Evolutionary conservation across 2,888 invertebrate species (phyloP).

Genomic region (Euproctis similis): DNA sequence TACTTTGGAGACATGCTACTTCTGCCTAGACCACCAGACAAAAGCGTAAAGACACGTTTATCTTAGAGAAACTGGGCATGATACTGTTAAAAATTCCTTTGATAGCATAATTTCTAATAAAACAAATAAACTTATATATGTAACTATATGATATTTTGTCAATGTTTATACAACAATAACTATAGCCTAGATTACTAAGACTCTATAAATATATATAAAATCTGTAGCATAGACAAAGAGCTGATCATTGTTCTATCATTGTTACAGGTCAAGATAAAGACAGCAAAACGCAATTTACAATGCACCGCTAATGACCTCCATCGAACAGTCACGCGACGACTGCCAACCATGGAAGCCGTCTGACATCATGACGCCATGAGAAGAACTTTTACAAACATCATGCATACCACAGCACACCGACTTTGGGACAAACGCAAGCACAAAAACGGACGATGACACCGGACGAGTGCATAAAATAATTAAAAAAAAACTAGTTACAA

Average conservation of each 20-base stretch:
- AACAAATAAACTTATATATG: too few relatives aligned
- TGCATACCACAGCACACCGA: constrained; percentile 57
- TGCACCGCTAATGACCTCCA: constrained; percentile 29
- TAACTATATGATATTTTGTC: too few relatives aligned
- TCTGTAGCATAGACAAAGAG: too few relatives aligned
- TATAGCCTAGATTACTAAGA: too few relatives aligned
- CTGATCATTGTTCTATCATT: constrained; percentile 33
- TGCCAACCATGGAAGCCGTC: constrained; percentile 23
- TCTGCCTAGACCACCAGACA: too few relatives aligned
- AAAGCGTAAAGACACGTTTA: too few relatives aligned
- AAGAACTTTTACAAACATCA: constrained; percentile 24
- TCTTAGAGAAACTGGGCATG: too few relatives aligned
- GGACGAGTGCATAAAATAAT: constrained; percentile 51
- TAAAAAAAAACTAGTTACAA: constrained; percentile 35
- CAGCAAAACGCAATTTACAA: constrained; percentile 31
- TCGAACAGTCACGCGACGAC: constrained; percentile 25
- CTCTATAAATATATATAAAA: too few relatives aligned
- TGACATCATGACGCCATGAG: constrained; percentile 30
- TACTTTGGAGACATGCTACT: too few relatives aligned
- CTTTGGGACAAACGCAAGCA: constrained; percentile 65
- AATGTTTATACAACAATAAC: too few relatives aligned
- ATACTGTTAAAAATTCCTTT: too few relatives aligned
- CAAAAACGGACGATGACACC: constrained; percentile 49
- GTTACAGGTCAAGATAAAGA: constrained; percentile 52
- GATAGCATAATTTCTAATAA: too few relatives aligned